These are phyloP conservation scores for Gonioctena quinquepunctata DNA, from an alignment of 1,140 invertebrate species.

Conservation along the genomic window DNA sequence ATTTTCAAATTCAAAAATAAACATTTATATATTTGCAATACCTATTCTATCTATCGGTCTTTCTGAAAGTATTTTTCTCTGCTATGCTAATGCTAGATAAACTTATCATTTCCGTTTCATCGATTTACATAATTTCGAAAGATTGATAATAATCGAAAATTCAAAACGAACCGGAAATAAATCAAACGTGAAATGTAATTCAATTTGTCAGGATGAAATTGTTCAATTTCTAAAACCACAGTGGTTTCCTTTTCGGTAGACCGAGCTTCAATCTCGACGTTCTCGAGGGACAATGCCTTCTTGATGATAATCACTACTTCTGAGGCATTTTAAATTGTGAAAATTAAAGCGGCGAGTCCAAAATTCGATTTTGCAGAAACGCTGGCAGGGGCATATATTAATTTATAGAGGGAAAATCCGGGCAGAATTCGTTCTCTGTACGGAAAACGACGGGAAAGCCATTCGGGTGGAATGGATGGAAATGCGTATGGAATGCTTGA, in stretches of 20 bases:
- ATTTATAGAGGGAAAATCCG: neutral
- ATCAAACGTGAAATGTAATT: slow-evolving; percentile 18
- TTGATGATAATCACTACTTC: slow-evolving; percentile 39
- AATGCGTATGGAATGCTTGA: neutral
- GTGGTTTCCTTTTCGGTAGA: slow-evolving; percentile 36
- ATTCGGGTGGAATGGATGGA: neutral
- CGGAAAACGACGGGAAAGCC: neutral
- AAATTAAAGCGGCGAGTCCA: slow-evolving; percentile 6
- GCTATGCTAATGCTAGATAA: too few species aligned
- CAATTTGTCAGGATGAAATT: slow-evolving; percentile 13
- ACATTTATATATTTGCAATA: too few species aligned
- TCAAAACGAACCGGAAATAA: slow-evolving; percentile 9
- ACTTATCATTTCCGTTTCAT: neutral
- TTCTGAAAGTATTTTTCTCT: too few species aligned
- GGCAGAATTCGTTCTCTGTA: neutral
- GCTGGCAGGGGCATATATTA: neutral
- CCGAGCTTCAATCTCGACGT: slow-evolving; percentile 25
- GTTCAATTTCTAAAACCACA: slow-evolving; percentile 35
- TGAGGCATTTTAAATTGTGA: slow-evolving; percentile 12
- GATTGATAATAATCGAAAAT: neutral
- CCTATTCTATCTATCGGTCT: too few species aligned
- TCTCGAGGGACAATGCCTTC: slow-evolving; percentile 35
- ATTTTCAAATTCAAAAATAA: too few species aligned
- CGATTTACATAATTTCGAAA: neutral
- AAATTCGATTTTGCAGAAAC: neutral